phyloP scores from a whole-genome alignment of 2,113 vertebrate species.

The Melanostigma gelatinosum region DNA sequence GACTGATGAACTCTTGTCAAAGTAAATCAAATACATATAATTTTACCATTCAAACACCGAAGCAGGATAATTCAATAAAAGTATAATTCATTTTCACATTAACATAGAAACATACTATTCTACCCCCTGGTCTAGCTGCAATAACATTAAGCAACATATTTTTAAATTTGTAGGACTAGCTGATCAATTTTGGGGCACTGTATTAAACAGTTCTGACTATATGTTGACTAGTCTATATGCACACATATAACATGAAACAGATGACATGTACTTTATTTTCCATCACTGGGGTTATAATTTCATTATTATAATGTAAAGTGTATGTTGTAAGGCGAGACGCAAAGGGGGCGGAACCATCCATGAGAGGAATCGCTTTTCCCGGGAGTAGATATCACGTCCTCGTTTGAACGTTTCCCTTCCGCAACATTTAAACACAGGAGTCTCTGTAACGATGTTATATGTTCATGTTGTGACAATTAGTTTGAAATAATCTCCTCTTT shows the following conservation, averaged over 20 bases:
- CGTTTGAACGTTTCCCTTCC: no score
- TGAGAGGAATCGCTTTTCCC: no score
- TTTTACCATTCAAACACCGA: neutral
- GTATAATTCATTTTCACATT: neutral
- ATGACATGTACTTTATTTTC: no score
- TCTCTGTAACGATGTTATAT: neutral
- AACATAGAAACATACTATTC: neutral
- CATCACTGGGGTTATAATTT: neutral
- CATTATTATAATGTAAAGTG: neutral
- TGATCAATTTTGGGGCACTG: neutral
- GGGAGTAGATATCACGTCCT: no score
- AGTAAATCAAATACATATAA: neutral
- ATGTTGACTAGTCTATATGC: neutral
- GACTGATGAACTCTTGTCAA: neutral
- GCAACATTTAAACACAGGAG: neutral
- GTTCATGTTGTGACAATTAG: no score
- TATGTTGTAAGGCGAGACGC: no score
- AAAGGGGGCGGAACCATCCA: no score
- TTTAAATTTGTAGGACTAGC: neutral
- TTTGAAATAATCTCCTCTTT: no score
- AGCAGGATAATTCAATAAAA: neutral
- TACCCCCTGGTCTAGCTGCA: neutral
- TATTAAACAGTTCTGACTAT: neutral
- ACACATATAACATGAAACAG: neutral
- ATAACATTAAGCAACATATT: neutral